Evolutionary conservation across 2,113 vertebrate genomes (phyloP).

Genomic region (Grammomys surdaster): DNA sequence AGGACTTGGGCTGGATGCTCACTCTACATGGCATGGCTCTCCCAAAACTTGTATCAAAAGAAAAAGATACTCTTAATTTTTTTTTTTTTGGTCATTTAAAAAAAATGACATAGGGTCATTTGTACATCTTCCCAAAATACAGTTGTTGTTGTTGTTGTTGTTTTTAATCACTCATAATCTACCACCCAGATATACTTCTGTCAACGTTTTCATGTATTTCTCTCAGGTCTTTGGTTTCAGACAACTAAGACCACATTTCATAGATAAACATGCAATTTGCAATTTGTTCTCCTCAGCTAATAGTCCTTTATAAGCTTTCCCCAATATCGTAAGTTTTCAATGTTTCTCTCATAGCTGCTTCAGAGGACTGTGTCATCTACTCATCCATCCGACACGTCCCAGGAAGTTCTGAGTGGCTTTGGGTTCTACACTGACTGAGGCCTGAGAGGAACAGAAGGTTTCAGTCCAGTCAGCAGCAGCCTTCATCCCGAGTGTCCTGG

Average conservation of each 20-base stretch:
- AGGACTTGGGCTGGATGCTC: not conserved
- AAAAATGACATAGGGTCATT: not conserved
- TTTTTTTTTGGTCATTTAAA: not conserved
- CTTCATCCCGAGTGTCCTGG: not conserved
- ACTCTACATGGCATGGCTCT: not conserved
- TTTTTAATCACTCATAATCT: not conserved
- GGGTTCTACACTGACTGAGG: not conserved
- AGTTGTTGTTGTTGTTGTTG: not conserved
- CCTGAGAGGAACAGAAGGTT: not conserved
- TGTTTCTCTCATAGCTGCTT: not conserved
- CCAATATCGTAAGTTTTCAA: not conserved
- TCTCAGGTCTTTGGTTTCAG: conserved; percentile 36
- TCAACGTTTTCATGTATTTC: not conserved
- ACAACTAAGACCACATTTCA: not conserved
- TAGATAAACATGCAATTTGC: conserved; percentile 10
- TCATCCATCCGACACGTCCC: not conserved
- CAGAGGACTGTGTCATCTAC: not conserved
- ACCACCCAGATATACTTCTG: not conserved
- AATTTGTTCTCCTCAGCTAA: not conserved
- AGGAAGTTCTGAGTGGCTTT: not conserved
- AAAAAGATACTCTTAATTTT: not conserved
- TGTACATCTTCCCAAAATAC: not conserved
- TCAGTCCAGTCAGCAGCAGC: not conserved
- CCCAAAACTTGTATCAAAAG: not conserved
- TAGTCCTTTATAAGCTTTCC: not conserved